Evolutionary conservation across 1,140 invertebrate species (phyloP), one percentile per base, ranked within the genome.

Genomic region (Homarus americanus): DNA sequence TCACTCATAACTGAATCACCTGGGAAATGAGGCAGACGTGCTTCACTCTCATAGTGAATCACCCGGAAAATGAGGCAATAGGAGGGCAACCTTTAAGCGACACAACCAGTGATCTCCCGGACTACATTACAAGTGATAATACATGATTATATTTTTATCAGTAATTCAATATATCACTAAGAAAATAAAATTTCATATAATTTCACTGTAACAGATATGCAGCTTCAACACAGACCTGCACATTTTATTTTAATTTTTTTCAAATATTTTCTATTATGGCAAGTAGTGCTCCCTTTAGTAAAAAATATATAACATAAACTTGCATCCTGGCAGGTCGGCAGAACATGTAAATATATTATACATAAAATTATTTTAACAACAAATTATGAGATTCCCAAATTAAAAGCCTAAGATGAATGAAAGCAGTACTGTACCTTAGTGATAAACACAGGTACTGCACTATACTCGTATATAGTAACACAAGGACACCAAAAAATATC

Each of bases 131-230:
- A 80, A 66, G 73, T 87, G 75, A 78, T 69, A 66, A 80, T 63
- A 87, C 58, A 66, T 58, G n/a, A 49, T 82, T 72, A 91, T 84
- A 76, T 41, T 91, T 84, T 73, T 76, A 79, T 79, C 44, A 36
- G 63, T 79, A 86, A 91, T 91, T 80, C 38, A 91, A 78, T 79
- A 88, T 79, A 91, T 84, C 58, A 79, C 75, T 91, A 91, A 91
- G 89, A 91, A 91, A 91, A 91, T 91, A 91, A 91, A 91, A 85
- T 84, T 86, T 91, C 76, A 86, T 72, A 86, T 84, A 91, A 85
- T 85, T 78, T 66, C 75, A 86, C 63, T 69, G 32, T 91, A 91
- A 91, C 89, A 91, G 80, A 85, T 86, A 73, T 66, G 44, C 49
- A 78, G 82, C 82, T 80, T 85, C 69, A 91, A 73, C 83, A 86